phyloP scores from a whole-genome alignment of 1,140 invertebrate genomes.

The Dinothrombium tinctorium region DNA sequence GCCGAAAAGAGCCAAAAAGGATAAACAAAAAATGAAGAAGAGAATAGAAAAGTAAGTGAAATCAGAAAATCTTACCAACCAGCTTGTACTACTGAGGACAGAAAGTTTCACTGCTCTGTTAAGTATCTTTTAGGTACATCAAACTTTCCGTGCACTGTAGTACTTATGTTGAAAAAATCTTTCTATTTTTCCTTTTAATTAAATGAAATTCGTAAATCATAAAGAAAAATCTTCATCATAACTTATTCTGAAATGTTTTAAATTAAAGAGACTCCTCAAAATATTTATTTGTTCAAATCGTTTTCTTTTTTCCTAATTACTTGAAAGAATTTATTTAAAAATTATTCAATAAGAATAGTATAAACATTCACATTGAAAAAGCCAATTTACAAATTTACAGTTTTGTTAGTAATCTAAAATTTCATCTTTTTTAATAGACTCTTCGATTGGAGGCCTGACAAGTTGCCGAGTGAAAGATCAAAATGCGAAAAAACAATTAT shows the following conservation, averaged over 20 bases:
- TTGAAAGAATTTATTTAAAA: neutral
- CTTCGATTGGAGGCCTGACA: constrained; percentile 89
- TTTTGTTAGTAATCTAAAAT: neutral
- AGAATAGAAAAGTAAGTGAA: constrained; percentile 59
- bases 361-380: neutral
- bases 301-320: neutral
- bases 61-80: neutral
- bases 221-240: too few species aligned
- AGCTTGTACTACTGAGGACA: neutral
- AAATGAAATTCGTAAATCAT: too few species aligned
- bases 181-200: too few species aligned
- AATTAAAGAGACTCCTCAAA: too few species aligned
- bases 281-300: too few species aligned
- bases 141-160: neutral
- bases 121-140: neutral
- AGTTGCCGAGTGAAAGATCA: constrained; percentile 48
- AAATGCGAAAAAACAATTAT: constrained; percentile 78
- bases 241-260: too few species aligned
- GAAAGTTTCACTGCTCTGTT: neutral
- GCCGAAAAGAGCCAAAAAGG: constrained; percentile 53
- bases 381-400: too few species aligned
- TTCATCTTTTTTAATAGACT: constrained; percentile 34
- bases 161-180: too few species aligned
- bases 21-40: constrained; percentile 70
- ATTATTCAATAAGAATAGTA: neutral